Evolutionary conservation across 23 tunicate genomes (phyloP), one percentile per base, ranked within the genome.

Genomic region (Halocynthia aurantium): DNA sequence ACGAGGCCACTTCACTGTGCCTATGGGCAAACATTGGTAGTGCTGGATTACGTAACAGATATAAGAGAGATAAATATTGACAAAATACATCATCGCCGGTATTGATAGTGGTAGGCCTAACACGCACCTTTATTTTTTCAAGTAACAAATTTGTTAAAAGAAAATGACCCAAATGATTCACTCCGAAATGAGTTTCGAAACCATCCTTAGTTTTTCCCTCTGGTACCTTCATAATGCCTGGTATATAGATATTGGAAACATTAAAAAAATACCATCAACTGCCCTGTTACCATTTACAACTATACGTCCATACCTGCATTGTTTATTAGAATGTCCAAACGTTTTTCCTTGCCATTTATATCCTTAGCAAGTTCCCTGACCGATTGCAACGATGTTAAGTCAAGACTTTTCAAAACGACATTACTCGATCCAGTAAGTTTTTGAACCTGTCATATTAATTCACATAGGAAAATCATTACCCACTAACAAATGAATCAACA

Each of bases 171-270:
- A 74, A 50, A 74, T 74, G 78, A 74, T 74, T 74, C 8, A 74
- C 78, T 10, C 78, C 78, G 31, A 74, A 74, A n/a, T 74, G 78
- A 62, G 56, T 74, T 56, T 74, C 78, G 57, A 74, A 74, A n/a
- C 78, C 78, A 54, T 74, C 78, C 67, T 8, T 20, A 54, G 78
- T 74, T 31, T 53, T 74, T 49, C 60, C 78, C 13, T 74, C 22
- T 7, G 78, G 78, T 0, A 51, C 22, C 56, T 74, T 74, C 78
- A 74, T 74, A 13, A 74, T 53, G 18, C 78, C 78, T 74, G 2
- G 2, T 54, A 10, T 58, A 58, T 1, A 31, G 44, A 31, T 31
- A 31, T 31, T 31, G 44, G 1, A 31, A 31, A 31, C 44, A 31
- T 0, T 31, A 31, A 31, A 31, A 31, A 31, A 31, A 31, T 0